Percentiles rank a stretch among this genome's conserved stretches.
These are phyloP conservation scores for Drosophila carrolli DNA, from an alignment of 1,140 invertebrate genomes.

Conservation along the genomic window DNA sequence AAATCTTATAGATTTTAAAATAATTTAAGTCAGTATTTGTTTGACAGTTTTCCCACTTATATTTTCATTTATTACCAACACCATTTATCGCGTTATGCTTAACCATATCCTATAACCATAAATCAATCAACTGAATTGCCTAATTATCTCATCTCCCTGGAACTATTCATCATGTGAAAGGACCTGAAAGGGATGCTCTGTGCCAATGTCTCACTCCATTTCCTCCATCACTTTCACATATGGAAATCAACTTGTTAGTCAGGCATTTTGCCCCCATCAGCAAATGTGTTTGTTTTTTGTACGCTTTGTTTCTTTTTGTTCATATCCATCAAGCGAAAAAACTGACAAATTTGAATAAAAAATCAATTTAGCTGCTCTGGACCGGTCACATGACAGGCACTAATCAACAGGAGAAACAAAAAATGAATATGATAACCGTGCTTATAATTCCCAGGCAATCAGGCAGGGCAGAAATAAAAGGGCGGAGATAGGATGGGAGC, in stretches of 20 bases:
- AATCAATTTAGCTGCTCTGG: conserved; percentile 64
- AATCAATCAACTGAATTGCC: conserved; percentile 45
- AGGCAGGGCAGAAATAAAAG: neutral
- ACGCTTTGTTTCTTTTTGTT: neutral
- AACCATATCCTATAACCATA: conserved; percentile 20
- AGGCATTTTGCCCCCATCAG: conserved; percentile 9
- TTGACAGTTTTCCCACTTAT: neutral
- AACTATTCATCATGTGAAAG: conserved; percentile 41
- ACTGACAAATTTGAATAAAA: conserved; percentile 67
- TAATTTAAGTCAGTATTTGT: too few species aligned
- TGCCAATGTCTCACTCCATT: conserved; percentile 6
- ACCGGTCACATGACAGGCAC: conserved; percentile 26
- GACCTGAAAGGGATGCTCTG: conserved; percentile 14
- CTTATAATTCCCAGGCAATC: conserved; percentile 45
- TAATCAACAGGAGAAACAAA: conserved; percentile 28
- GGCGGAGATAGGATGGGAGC: neutral
- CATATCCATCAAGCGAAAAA: conserved; percentile 45
- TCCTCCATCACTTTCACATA: conserved; percentile 27
- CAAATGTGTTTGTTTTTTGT: conserved; percentile 48
- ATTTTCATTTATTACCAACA: neutral
- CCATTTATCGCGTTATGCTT: neutral
- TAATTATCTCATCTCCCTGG: conserved; percentile 44
- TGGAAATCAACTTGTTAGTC: conserved; percentile 60
- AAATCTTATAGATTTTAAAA: too few species aligned
- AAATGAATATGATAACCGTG: conserved; percentile 17